Evolutionary conservation across 2,113 vertebrate species (phyloP), one percentile per base, ranked within the genome.

Genomic region (Grammatotria lemairii): DNA sequence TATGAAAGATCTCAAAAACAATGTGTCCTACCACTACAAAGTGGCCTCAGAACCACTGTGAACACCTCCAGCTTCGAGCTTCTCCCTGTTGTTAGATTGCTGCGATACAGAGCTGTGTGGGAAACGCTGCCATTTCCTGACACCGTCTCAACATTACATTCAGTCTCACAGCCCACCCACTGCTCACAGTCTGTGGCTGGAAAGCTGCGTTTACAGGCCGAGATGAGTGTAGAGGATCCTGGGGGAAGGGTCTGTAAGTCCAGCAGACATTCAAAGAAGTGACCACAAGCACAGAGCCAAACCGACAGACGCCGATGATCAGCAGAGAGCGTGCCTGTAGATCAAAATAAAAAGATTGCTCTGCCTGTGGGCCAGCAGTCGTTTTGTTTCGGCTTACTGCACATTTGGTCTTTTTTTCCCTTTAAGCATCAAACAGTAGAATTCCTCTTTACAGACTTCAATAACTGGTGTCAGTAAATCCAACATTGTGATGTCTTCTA

Each of bases 131-230:
- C 79, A 78, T 91, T 94, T 93, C 86, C 92, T 86, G 68, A 82
- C 85, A 83, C 75, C 70, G 35, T 91, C 78, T 91, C 88, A 85
- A 83, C 81, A 86, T 90, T 80, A 31, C 87, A 84, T 91, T 80
- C 83, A 84, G 82, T 81, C 82, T 90, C 90, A 81, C 87, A 90
- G 87, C 87, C 93, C 94, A 94, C 89, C 92, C 88, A 91, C 88
- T 65, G 84, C 73, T 89, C 80, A 13, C 75, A 70, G 89, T 89
- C 73, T 93, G 91, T 87, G 91, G 88, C 82, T 23, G 73, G 49
- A 92, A 85, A 89, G 60, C 82, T 85, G 79, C 80, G 51, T 93
- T 93, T 90, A 89, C 85, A 93, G 58, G 82, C 86, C 70, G 55
- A 87, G 84, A 92, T 91, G 87, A 91, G 86, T 89, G 78, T 54